Evolutionary conservation across 2,888 invertebrate genomes (phyloP), one percentile per base, ranked within the genome.

Genomic region (Myopa testacea): DNA sequence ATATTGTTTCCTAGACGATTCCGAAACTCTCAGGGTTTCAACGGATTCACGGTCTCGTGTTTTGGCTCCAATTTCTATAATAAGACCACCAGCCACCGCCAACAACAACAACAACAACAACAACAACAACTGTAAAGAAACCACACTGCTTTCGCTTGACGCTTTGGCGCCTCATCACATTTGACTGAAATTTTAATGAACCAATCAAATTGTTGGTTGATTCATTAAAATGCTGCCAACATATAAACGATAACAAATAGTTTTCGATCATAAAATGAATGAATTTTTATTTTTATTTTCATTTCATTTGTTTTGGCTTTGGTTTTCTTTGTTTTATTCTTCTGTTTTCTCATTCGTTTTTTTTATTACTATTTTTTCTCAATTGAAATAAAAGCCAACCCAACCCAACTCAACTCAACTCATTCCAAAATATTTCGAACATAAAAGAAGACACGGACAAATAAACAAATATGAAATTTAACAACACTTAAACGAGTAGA

Each of bases 211-310:
- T 14, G 38, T 14, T 14, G 38, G 37, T 14, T 14, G 14, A 10
- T 34, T 65, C 65, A 65, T 65, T 65, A 65, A 34, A 34, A 65
- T 65, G 34, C 65, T 4, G 10, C 8, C 37, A 37, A 65, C 38
- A 26, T 37, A 37, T 38, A 26, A 63, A 63, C 63, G 19, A 62
- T 10, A 65, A 65, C 65, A 65, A 65, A 65, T 65, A 65, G 65
- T 65, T 65, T 34, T 34, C 65, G 65, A 37, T 65, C 65, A 38
- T 65, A 65, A 65, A 65, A 37, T 34, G 38, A 65, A 37, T 14
- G 34, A 65, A 16, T 50, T 50, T 50, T 50, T 50, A 10, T 55
- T n/a, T 55, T n/a, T 14, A 55, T 55, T 55, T 6, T 16, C 55
- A 12, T 55, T n/a, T 10, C 45, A 1, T 45, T 45, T 45, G 45